Evolutionary conservation across 2,797 vertebrate species (phyloP), one percentile per base, ranked within the genome.

Genomic region (Leontocebus nigricollis): DNA sequence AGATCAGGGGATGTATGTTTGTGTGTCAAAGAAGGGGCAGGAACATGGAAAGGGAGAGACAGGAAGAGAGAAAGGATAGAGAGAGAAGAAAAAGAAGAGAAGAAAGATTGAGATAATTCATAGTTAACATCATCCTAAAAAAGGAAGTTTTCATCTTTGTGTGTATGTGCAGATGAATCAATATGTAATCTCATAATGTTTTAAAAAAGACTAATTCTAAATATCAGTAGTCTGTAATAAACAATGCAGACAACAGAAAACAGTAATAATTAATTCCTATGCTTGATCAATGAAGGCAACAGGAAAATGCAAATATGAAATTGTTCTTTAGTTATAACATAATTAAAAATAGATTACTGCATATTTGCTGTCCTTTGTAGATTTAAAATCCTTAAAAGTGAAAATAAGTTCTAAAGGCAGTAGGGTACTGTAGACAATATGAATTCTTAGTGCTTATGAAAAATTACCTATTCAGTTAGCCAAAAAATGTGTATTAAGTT

Each of bases 261-360:
- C 33, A 94, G 64, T 83, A 96, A 93, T 97, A 73, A 97, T 57
- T 97, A 90, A 95, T 85, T 95, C 44, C 48, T 88, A 90, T 67
- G 81, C 89, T 96, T 97, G 91, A 81, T 96, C 83, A 96, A 70
- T 85, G 96, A 97, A 79, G 77, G 86, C 57, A 96, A 95, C 7
- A 94, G 36, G 20, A 95, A 94, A 97, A 96, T 77, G n/a, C 89
- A 96, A 97, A 96, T 17, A 88, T 61, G 57, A 97, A 94, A 97
- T 36, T 94, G 57, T 97, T 94, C 73, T 96, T 93, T 27, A 82
- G 64, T 59, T 94, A 44, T 93, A 94, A 95, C 48, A 55, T 97
- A 97, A 97, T 96, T 97, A 97, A 97, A 73, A 96, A 89, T 97
- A 92, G 64, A 96, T 94, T 84, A 89, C 36, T 82, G 26, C 5